These are phyloP conservation scores for Florisuga fusca DNA, from an alignment of 2,797 vertebrate species.

Conservation along the genomic window DNA sequence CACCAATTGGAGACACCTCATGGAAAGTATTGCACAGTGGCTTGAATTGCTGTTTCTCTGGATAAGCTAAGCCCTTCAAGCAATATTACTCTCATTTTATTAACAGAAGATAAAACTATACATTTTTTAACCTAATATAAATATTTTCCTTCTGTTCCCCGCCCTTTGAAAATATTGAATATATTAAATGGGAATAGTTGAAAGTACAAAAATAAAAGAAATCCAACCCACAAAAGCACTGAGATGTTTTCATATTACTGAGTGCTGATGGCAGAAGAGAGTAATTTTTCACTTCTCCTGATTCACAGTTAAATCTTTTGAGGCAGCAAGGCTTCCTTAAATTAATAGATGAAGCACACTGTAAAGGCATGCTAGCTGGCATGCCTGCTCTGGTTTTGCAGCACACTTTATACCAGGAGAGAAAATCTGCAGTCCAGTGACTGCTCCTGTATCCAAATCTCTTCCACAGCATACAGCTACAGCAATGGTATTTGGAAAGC, in stretches of 20 bases:
- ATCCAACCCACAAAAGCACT: background rate
- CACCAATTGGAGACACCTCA: background rate
- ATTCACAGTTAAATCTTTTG: background rate
- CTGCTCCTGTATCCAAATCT: background rate
- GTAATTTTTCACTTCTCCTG: constrained; percentile 18
- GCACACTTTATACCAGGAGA: constrained; percentile 34
- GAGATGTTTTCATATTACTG: background rate
- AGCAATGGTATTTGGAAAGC: background rate
- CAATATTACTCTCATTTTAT: background rate
- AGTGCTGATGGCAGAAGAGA: background rate
- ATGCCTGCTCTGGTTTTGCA: background rate
- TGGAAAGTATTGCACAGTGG: background rate
- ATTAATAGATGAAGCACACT: background rate
- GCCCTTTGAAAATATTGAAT: background rate
- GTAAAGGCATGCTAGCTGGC: background rate
- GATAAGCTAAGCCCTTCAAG: background rate
- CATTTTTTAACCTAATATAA: background rate
- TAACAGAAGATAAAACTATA: background rate
- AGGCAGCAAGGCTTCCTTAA: background rate
- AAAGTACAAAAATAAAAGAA: background rate
- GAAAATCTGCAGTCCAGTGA: background rate
- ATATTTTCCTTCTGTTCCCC: background rate
- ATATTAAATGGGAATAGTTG: background rate
- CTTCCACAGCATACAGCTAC: background rate
- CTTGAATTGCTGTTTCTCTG: background rate